Evolutionary conservation across 2,888 invertebrate genomes (phyloP), one percentile per base, ranked within the genome.

Genomic region (Tachina lurida): DNA sequence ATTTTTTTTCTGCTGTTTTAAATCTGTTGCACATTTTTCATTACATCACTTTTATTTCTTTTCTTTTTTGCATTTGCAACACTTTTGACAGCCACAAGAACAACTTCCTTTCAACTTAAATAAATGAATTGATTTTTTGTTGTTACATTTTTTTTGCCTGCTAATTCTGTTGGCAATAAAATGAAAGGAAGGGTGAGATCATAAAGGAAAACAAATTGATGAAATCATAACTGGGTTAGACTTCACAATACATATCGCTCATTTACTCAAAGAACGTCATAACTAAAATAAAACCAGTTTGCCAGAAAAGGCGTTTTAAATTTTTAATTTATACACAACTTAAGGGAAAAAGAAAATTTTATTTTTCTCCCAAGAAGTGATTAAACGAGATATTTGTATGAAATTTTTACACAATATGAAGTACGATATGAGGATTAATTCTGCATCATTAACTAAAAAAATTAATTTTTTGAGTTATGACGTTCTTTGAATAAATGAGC

Each of bases 141-240:
- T 60, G 58, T 45, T 19, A 39, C 10, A 10, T 22, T 68, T 39
- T 56, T 13, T 17, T 13, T 67, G 31, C 7, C 2, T 4, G 31
- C 31, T 31, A 31, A 31, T 31, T 10, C 12, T 58, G 41, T 31
- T 15, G 10, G 47, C 73, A 52, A 45, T 41, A 10, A 17, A 39
- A 73, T 60, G 19, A 54, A 60, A 56, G 71, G 75, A 60, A 56
- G 71, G 75, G 80, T 84, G 80, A 84, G 80, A 81, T 81, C 84
- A 85, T 73, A 74, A 54, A 22, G 47, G 47, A 77, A 49, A 15
- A 49, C 13, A 49, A 49, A 45, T 74, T 68, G 77, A 81, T 81
- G 80, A 84, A 81, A 73, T 84, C 84, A 84, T 84, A 81, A 77
- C 52, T 70, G 56, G 67, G 81, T 75, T 75, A 74, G 15, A 56